Conservation (phyloP, 2,888 invertebrate species). For the Hylaea fasciaria region DNA sequence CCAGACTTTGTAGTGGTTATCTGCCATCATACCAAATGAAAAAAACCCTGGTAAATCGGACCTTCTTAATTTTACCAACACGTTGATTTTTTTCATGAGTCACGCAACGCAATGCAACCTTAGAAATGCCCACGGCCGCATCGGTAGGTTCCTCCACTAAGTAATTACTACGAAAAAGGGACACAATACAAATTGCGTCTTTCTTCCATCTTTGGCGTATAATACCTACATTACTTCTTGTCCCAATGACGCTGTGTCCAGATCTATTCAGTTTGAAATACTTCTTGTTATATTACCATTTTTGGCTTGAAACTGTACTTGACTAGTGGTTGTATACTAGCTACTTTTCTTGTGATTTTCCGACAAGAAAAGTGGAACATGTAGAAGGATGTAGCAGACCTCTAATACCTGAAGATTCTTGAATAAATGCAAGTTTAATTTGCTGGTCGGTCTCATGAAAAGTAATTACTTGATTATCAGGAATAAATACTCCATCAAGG, state of each 20-base stretch:
- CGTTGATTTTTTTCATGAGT: conserved; percentile 22
- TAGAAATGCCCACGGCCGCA: conserved; percentile 34
- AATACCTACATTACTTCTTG: conserved; percentile 53
- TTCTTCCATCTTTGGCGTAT: conserved; percentile 53
- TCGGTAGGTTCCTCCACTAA: conserved; percentile 32
- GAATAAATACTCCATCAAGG: conserved; percentile 13
- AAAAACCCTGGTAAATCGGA: too few relatives aligned
- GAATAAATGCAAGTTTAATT: not conserved
- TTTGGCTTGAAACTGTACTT: conserved; percentile 39
- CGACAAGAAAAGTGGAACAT: conserved; percentile 28
- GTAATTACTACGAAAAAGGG: conserved; percentile 60
- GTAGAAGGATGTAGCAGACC: conserved; percentile 9
- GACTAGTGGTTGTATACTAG: conserved; percentile 37
- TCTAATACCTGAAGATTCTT: not conserved
- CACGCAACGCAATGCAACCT: conserved; percentile 15
- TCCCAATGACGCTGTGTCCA: conserved; percentile 41
- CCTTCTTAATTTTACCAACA: not conserved
- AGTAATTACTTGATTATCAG: conserved; percentile 10
- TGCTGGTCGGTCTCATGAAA: not conserved
- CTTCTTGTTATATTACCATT: conserved; percentile 44
- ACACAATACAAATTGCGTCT: conserved; percentile 52
- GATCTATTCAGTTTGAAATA: conserved; percentile 43
- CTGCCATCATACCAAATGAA: too few relatives aligned
- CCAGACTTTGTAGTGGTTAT: too few relatives aligned
- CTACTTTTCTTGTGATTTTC: conserved; percentile 38